Percentiles rank a stretch among this genome's conserved stretches.
These are phyloP conservation scores for Hapalemur alaotrensis DNA, from an alignment of 2,797 vertebrate species.

Conservation along the genomic window DNA sequence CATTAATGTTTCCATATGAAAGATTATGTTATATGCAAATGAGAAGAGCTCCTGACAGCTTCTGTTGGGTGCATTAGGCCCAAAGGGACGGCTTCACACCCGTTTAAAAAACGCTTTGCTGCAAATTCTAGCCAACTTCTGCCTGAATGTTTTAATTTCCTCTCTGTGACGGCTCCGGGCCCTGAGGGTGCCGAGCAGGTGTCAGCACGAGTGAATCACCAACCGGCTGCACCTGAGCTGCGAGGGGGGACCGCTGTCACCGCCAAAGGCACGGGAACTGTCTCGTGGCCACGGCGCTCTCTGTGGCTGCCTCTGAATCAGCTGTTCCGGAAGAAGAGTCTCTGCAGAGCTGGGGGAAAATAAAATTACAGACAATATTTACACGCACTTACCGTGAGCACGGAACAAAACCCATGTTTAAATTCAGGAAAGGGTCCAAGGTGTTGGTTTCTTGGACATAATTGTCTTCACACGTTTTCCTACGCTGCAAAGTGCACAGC, in stretches of 20 bases:
- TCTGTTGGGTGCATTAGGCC: accelerated
- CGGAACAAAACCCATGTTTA: not conserved
- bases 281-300: accelerated
- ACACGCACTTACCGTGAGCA: accelerated
- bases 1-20: accelerated
- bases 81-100: not conserved
- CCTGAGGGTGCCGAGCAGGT: accelerated
- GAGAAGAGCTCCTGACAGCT: not conserved
- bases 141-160: not conserved
- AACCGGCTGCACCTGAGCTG: not conserved
- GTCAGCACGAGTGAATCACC: not conserved
- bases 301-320: accelerated
- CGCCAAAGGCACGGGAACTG: not conserved
- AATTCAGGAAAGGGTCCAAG: not conserved
- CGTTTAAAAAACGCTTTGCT: not conserved
- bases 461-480: no score
- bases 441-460: accelerated
- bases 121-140: not conserved
- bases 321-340: not conserved
- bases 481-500: accelerated
- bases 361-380: not conserved
- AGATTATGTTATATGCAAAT: no score
- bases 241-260: not conserved
- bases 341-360: not conserved
- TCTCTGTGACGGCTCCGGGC: not conserved